A percentile compares a stretch with the other conserved stretches of the same genome.
phyloP scores from a whole-genome alignment of 2,888 invertebrate species.

The Gastrophysa polygoni region DNA sequence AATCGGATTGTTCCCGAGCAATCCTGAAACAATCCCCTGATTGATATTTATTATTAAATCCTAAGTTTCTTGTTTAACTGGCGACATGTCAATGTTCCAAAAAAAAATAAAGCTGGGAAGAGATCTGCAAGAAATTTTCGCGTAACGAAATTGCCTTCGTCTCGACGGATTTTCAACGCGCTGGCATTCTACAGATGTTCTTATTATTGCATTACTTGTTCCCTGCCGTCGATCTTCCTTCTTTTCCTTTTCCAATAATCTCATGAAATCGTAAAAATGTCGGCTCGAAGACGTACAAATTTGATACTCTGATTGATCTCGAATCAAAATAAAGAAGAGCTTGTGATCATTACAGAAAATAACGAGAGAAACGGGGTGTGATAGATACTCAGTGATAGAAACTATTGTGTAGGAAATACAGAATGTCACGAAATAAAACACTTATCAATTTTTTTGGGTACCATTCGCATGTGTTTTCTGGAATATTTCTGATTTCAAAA shows the following conservation, averaged over 20 bases:
- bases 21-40: neutral
- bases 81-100: neutral
- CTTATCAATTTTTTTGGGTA: no score
- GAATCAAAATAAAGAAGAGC: neutral
- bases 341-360: neutral
- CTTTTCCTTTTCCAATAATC: conserved; percentile 16
- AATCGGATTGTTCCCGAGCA: no score
- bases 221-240: conserved; percentile 9
- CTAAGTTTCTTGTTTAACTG: neutral
- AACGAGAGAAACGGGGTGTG: no score
- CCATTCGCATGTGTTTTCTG: no score
- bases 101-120: neutral
- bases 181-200: conserved; percentile 14
- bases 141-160: conserved; percentile 28
- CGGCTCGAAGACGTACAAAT: neutral
- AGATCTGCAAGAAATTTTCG: conserved; percentile 25
- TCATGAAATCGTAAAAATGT: conserved; percentile 3
- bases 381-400: no score
- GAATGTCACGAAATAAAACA: no score
- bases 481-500: no score
- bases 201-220: conserved; percentile 27
- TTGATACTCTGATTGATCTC: neutral
- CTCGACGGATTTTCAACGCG: conserved; percentile 20
- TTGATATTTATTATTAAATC: neutral
- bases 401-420: no score